Conservation (phyloP, 2,797 vertebrate genomes). For the Etheostoma nigrum region DNA sequence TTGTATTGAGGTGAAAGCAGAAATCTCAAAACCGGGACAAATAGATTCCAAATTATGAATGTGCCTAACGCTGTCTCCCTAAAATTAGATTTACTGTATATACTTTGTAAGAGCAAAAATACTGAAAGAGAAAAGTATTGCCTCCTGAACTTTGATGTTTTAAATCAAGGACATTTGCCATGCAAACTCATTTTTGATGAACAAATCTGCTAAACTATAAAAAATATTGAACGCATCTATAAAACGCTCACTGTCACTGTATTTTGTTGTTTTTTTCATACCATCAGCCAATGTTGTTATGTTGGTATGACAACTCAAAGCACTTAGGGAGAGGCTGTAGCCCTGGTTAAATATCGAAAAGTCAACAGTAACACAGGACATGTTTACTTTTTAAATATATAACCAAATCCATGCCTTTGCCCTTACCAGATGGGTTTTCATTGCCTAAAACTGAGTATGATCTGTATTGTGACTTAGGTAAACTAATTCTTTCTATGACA, state of each 20-base stretch:
- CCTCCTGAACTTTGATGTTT: not conserved
- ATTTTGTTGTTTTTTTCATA: no score
- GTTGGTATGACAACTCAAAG: no score
- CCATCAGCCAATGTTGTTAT: no score
- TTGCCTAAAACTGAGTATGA: no score
- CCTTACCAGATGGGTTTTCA: no score
- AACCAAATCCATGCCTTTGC: not conserved
- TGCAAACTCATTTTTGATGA: not conserved
- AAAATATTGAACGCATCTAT: no score
- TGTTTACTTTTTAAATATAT: not conserved
- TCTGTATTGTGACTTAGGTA: no score
- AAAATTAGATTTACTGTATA: not conserved
- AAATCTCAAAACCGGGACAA: not conserved
- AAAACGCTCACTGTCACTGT: no score
- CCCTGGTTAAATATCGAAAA: no score
- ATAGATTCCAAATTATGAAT: not conserved
- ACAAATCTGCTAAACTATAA: not conserved
- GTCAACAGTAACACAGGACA: no score
- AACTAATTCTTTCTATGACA: no score
- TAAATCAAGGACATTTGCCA: not conserved
- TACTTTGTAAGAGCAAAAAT: not conserved
- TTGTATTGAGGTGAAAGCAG: not conserved
- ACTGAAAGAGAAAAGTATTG: not conserved
- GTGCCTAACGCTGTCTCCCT: not conserved
- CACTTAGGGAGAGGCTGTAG: no score